These are phyloP conservation scores for Brachionus koreanus DNA, from an alignment of 1,140 invertebrate species.

Conservation along the genomic window DNA sequence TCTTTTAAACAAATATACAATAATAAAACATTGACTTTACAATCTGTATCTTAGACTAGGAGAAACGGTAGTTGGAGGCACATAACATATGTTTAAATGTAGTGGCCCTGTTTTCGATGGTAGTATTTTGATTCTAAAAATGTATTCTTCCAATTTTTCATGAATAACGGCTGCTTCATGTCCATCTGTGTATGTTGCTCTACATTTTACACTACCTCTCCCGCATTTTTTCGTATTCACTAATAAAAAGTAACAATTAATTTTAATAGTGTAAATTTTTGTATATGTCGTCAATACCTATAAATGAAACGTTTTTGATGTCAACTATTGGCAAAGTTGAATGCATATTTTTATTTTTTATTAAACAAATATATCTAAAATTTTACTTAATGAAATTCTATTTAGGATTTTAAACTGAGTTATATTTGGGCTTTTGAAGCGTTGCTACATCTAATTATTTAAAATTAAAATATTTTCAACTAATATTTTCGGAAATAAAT, in stretches of 20 bases:
- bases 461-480: not conserved
- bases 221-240: slow-evolving; percentile 41
- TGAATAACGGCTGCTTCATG: not conserved
- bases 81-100: not conserved
- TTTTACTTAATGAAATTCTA: not conserved
- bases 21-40: not conserved
- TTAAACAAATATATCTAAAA: not conserved
- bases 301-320: slow-evolving; percentile 37
- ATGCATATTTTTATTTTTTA: not conserved
- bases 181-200: slow-evolving; percentile 21
- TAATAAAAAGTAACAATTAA: not conserved
- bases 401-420: not conserved
- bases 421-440: not conserved
- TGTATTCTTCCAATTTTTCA: slow-evolving; percentile 39
- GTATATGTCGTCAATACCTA: not conserved
- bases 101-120: slow-evolving; percentile 19
- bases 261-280: not conserved
- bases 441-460: not conserved
- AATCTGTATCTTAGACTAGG: not conserved
- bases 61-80: not conserved
- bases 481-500: not conserved
- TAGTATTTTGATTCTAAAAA: slow-evolving; percentile 25
- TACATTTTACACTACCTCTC: not conserved
- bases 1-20: not conserved
- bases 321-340: not conserved